Conservation (phyloP, 2,797 vertebrate genomes). For the Notolabrus celidotus region DNA sequence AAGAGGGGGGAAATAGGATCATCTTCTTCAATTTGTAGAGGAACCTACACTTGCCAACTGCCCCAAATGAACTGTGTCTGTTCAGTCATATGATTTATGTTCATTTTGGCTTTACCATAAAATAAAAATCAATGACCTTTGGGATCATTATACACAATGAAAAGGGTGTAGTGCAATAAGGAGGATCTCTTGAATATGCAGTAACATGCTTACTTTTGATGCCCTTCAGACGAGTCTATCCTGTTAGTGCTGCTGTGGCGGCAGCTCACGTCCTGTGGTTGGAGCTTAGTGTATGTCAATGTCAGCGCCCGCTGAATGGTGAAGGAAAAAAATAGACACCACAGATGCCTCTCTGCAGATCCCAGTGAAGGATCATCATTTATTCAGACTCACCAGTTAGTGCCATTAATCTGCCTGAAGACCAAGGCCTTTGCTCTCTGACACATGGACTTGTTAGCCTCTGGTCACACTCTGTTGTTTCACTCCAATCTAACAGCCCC, state of each 20-base stretch:
- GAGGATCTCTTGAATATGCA: conserved; percentile 15
- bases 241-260: conserved; percentile 21
- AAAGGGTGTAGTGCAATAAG: neutral
- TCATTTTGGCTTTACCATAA: neutral
- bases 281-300: conserved; percentile 51
- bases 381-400: conserved; percentile 38
- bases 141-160: conserved; percentile 20
- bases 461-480: neutral
- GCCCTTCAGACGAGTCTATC: conserved; percentile 39
- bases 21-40: too few relatives aligned
- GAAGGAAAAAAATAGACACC: conserved; percentile 16
- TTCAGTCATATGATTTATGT: neutral
- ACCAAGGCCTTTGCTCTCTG: conserved; percentile 36
- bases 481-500: neutral
- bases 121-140: conserved; percentile 19
- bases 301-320: conserved; percentile 49
- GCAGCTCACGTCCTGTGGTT: conserved; percentile 26
- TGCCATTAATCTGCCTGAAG: conserved; percentile 60
- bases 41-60: neutral
- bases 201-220: conserved; percentile 26
- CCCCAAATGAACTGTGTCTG: neutral
- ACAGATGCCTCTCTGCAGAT: conserved; percentile 37
- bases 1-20: too few relatives aligned
- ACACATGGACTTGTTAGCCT: conserved; percentile 2
- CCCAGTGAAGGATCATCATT: conserved; percentile 31